Percentiles rank a stretch among this genome's conserved stretches.
phyloP scores from a whole-genome alignment of 2,797 vertebrate genomes.

The Sebastes hopkinsi region DNA sequence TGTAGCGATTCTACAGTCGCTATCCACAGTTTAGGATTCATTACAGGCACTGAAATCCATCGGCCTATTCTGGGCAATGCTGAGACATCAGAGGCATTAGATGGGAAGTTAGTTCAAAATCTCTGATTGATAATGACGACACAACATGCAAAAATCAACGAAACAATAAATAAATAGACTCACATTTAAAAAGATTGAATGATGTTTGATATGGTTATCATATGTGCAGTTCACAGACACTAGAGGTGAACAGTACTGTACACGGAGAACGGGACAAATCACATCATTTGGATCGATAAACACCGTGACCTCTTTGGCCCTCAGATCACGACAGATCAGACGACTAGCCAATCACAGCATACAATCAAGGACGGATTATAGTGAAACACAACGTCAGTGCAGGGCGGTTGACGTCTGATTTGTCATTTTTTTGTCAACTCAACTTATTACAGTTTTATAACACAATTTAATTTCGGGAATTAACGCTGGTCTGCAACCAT shows the following conservation, averaged over 20 bases:
- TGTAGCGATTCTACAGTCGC: conserved; percentile 68
- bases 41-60: conserved; percentile 78
- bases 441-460: too few species aligned
- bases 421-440: too few species aligned
- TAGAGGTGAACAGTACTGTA: background rate
- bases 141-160: conserved; percentile 19
- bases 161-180: conserved; percentile 55
- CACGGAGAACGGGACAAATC: background rate
- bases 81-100: background rate
- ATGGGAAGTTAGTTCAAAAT: conserved; percentile 8
- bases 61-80: conserved; percentile 8
- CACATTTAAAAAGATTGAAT: conserved; percentile 15
- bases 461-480: too few species aligned
- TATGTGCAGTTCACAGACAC: background rate
- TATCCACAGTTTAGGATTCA: conserved; percentile 70
- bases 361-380: background rate
- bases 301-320: too few species aligned
- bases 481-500: background rate
- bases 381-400: background rate
- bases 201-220: conserved; percentile 4
- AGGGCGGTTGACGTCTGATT: too few species aligned
- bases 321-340: too few species aligned
- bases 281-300: background rate
- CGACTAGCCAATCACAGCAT: background rate
- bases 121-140: conserved; percentile 19